phyloP scores from a whole-genome alignment of 2,113 vertebrate species.

The Pseudorhombus dupliciocellatus region DNA sequence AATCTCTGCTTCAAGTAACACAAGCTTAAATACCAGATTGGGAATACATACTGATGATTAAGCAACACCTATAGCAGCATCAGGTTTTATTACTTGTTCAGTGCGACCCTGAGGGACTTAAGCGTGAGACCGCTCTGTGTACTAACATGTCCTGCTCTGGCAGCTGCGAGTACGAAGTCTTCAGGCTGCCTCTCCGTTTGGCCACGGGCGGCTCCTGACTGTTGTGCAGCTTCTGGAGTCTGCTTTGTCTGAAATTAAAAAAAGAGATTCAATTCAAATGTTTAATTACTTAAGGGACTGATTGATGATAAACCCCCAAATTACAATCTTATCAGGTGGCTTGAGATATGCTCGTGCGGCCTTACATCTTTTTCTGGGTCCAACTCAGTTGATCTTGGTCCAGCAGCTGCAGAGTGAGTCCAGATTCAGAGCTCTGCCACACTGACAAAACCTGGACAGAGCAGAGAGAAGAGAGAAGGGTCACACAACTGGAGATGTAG shows the following conservation, averaged over 20 bases:
- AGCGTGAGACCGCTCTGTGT: slow-evolving; percentile 5
- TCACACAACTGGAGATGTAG: background rate
- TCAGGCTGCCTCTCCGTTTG: slow-evolving; percentile 82
- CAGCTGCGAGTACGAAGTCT: slow-evolving; percentile 80
- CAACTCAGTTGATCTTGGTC: slow-evolving; percentile 84
- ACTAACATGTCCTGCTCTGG: slow-evolving; percentile 88
- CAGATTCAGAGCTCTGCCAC: slow-evolving; percentile 84
- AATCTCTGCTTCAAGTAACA: slow-evolving; percentile 17
- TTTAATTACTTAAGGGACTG: background rate
- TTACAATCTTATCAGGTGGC: background rate
- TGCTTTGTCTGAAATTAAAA: slow-evolving; percentile 79
- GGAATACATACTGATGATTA: slow-evolving; percentile 19
- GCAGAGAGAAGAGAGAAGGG: background rate
- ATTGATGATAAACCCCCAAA: background rate
- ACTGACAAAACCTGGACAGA: slow-evolving; percentile 86
- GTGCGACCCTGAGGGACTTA: background rate
- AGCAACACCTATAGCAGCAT: slow-evolving; percentile 24
- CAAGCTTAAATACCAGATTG: slow-evolving; percentile 23
- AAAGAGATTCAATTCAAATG: background rate
- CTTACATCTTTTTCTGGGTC: slow-evolving; percentile 89
- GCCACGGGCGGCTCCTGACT: slow-evolving; percentile 79
- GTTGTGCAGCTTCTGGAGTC: slow-evolving; percentile 85
- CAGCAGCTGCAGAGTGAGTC: slow-evolving; percentile 83
- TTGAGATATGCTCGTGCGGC: background rate
- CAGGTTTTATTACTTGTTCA: slow-evolving; percentile 38